A percentile compares a stretch with the other conserved stretches of the same genome.
Conservation (phyloP, 2,113 vertebrate genomes). For the Actenoides lindsayi region DNA sequence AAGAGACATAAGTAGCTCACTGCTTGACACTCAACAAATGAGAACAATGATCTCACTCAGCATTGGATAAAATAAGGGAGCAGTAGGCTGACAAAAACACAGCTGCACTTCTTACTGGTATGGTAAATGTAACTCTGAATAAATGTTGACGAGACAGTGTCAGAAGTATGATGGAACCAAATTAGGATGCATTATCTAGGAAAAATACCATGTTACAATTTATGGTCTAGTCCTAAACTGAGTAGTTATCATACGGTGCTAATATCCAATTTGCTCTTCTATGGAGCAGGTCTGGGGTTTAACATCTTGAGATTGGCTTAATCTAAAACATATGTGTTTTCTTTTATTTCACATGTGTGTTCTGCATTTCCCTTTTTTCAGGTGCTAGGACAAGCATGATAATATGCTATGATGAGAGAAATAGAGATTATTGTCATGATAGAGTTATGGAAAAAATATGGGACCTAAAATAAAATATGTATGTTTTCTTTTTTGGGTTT, state of each 20-base stretch:
- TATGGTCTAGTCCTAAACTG: not conserved
- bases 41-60: not conserved
- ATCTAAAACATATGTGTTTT: slow-evolving; percentile 32
- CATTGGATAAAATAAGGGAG: not conserved
- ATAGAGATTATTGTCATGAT: slow-evolving; percentile 1
- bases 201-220: not conserved
- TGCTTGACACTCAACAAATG: not conserved
- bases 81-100: not conserved
- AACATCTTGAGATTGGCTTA: not conserved
- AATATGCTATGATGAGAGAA: not conserved
- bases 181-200: not conserved
- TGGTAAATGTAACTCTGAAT: not conserved
- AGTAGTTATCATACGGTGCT: not conserved
- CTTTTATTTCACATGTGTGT: slow-evolving; percentile 43
- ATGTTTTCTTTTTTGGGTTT: not conserved
- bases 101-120: not conserved
- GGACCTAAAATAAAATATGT: not conserved
- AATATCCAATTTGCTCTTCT: not conserved
- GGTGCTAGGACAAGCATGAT: not conserved
- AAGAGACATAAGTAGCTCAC: not conserved
- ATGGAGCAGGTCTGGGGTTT: not conserved
- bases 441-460: not conserved
- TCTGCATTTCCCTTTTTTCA: slow-evolving; percentile 9
- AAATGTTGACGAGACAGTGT: not conserved
- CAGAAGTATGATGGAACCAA: not conserved